Evolutionary conservation across 2,113 vertebrate genomes (phyloP).

Genomic region (Chionomys nivalis): DNA sequence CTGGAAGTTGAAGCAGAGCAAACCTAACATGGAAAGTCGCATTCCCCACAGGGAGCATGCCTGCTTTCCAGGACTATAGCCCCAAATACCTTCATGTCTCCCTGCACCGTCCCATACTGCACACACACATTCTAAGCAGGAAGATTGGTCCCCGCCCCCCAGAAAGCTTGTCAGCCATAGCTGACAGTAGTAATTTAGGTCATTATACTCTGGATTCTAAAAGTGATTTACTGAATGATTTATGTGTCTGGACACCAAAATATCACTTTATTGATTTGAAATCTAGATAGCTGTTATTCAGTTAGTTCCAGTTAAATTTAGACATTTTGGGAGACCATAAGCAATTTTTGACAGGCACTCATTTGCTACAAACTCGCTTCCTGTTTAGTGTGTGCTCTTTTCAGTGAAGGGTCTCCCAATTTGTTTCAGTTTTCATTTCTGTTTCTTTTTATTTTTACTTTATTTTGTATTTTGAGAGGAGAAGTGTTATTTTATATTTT

Average conservation of each 20-base stretch:
- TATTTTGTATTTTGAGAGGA: not conserved
- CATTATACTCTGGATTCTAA: constrained; percentile 3
- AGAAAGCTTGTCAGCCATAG: not conserved
- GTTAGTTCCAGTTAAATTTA: not conserved
- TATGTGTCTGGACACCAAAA: constrained; percentile 51
- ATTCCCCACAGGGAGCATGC: not conserved
- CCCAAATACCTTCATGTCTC: not conserved
- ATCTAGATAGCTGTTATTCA: constrained; percentile 13
- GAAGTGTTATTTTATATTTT: not conserved
- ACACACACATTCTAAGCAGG: not conserved
- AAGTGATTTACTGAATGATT: constrained; percentile 62
- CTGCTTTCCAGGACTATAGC: not conserved
- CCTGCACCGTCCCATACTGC: not conserved
- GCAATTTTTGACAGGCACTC: not conserved
- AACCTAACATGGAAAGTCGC: fast-evolving
- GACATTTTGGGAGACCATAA: constrained; percentile 12
- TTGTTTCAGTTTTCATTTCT: not conserved
- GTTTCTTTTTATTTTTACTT: not conserved
- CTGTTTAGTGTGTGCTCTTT: not conserved
- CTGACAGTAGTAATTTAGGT: not conserved
- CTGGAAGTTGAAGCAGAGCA: not conserved
- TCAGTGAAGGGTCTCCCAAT: not conserved
- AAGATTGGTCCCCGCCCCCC: not conserved
- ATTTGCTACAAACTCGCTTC: not conserved
- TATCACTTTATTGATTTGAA: constrained; percentile 62